phyloP scores from a whole-genome alignment of 2,888 invertebrate genomes.

The Rhabditophanes sp. region DNA sequence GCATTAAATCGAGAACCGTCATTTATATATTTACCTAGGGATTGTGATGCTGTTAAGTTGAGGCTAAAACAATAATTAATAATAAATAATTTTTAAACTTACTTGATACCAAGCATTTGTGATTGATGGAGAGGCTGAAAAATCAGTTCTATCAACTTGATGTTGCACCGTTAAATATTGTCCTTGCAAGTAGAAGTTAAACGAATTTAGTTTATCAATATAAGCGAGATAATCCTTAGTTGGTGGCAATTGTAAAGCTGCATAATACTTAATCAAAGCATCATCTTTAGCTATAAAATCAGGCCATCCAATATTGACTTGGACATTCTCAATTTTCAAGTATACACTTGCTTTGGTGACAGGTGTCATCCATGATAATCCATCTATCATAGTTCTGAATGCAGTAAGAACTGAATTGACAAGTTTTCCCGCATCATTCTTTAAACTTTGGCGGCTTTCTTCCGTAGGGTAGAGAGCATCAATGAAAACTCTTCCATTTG shows the following conservation, averaged over 20 bases:
- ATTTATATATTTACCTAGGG: too few relatives aligned
- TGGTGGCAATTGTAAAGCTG: slow-evolving; percentile 9
- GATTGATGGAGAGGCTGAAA: not conserved
- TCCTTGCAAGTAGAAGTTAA: too few relatives aligned
- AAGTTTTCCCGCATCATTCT: slow-evolving; percentile 14
- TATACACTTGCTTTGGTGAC: slow-evolving; percentile 24
- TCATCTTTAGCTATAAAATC: slow-evolving; percentile 22
- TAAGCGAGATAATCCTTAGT: too few relatives aligned
- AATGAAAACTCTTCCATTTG: slow-evolving; percentile 7
- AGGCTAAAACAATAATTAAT: too few relatives aligned
- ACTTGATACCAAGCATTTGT: slow-evolving; percentile 1
- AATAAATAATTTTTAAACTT: too few relatives aligned
- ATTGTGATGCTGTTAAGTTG: too few relatives aligned
- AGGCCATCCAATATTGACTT: slow-evolving; percentile 29
- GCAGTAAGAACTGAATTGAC: slow-evolving; percentile 9
- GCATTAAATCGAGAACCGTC: too few relatives aligned
- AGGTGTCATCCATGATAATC: slow-evolving; percentile 22
- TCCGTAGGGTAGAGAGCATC: slow-evolving; percentile 15
- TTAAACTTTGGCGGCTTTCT: slow-evolving; percentile 10
- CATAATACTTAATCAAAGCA: slow-evolving; percentile 14
- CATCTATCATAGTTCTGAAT: slow-evolving; percentile 28
- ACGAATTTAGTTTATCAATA: too few relatives aligned
- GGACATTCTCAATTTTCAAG: slow-evolving; percentile 26
- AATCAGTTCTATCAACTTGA: not conserved
- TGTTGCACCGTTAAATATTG: too few relatives aligned